Evolutionary conservation across 2,797 vertebrate genomes (phyloP).

Genomic region (Syngnathus acus): DNA sequence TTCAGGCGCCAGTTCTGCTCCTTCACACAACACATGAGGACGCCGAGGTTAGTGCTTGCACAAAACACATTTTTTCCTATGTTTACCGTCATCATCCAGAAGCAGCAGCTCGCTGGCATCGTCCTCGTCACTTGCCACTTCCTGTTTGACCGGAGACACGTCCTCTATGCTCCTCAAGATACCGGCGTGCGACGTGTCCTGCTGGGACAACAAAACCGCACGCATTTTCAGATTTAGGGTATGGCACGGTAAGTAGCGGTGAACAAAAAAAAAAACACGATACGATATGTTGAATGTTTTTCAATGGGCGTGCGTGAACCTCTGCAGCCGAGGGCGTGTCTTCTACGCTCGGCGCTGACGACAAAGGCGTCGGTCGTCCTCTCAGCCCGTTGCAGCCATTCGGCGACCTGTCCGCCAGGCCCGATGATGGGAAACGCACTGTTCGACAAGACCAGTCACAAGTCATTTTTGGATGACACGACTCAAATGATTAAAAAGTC

Average conservation of each 20-base stretch:
- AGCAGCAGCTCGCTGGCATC: constrained; percentile 30
- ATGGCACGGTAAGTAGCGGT: neutral
- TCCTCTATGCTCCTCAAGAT: constrained; percentile 6
- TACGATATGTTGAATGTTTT: neutral
- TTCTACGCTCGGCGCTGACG: no score
- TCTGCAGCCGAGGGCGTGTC: neutral
- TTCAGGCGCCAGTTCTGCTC: constrained; percentile 19
- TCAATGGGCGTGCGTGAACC: neutral
- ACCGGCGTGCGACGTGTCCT: constrained; percentile 22
- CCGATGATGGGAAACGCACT: neutral
- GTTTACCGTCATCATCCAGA: constrained; percentile 41
- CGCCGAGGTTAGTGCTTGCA: neutral
- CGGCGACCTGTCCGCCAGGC: neutral
- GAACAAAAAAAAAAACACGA: neutral
- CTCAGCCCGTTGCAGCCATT: neutral
- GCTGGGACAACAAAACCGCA: neutral
- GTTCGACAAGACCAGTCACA: neutral
- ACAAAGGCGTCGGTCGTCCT: neutral
- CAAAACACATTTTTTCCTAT: no score
- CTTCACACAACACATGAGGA: constrained; percentile 24
- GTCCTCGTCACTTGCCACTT: constrained; percentile 26
- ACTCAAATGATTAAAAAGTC: no score
- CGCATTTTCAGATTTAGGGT: neutral
- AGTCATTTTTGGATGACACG: neutral
- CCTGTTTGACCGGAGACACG: constrained; percentile 50